Conservation (phyloP, 2,113 vertebrate species). For the Austrofundulus limnaeus region DNA sequence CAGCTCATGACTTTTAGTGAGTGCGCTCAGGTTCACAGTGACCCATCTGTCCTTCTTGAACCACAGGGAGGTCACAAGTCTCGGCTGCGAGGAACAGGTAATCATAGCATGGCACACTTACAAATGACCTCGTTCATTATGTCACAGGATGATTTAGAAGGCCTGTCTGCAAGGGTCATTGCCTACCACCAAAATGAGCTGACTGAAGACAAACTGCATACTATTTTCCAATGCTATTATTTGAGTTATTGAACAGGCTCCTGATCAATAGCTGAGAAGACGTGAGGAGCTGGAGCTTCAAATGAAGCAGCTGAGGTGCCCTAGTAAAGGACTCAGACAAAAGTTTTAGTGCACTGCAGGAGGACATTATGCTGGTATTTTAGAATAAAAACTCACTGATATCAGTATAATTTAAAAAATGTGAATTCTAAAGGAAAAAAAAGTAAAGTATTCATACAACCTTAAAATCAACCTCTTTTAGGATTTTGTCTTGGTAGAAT, state of each 20-base stretch:
- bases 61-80: slow-evolving; percentile 50
- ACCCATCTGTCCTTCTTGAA: slow-evolving; percentile 14
- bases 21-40: background rate
- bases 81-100: slow-evolving; percentile 46
- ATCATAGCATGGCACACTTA: slow-evolving; percentile 55
- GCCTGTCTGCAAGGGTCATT: slow-evolving; percentile 44
- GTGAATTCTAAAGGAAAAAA: too few relatives aligned
- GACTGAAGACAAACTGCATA: slow-evolving; percentile 42
- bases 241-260: slow-evolving; percentile 63
- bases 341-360: background rate
- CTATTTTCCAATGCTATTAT: slow-evolving; percentile 50
- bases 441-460: background rate
- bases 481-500: too few relatives aligned
- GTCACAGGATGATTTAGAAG: slow-evolving; percentile 53
- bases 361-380: background rate
- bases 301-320: slow-evolving; percentile 34
- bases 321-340: slow-evolving; percentile 21
- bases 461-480: background rate
- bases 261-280: slow-evolving; percentile 51
- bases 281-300: slow-evolving; percentile 21
- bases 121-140: slow-evolving; percentile 68
- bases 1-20: background rate
- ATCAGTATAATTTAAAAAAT: background rate
- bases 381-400: background rate
- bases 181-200: slow-evolving; percentile 48